Base-by-base conservation (phyloP, 2,888 invertebrate species). In the Dorcus hopei region DNA sequence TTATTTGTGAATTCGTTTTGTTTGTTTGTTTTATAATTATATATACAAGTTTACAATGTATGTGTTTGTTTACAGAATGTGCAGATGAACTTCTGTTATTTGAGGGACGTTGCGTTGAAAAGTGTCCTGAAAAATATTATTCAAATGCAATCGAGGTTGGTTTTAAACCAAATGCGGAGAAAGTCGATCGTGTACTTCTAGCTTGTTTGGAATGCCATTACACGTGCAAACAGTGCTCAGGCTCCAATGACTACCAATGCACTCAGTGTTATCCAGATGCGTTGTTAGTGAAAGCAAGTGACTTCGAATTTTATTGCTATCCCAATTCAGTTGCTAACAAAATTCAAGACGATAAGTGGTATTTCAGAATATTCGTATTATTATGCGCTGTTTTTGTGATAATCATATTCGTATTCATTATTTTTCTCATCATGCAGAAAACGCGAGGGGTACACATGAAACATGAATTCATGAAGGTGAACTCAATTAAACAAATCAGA, bases 151-250 rank as follows among this genome's bases (percentile, higher is more conserved):
- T 72, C 54, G 72, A 68, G 48, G 49, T 54, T 43, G 56, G 58
- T 4, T 51, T 42, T 9, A 65, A 62, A 42, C 57, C 49, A 38
- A 61, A 63, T 33, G 61, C 58, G 11, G 70, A 70, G 64, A 66
- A 69, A 53, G 59, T 51, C 48, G 60, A 33, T 49, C 8, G 40
- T 5, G 43, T 50, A 39, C 61, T 59, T 47, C 64, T 57, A 33
- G 52, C 60, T 52, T 91, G 91, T 71, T 77, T 84, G 2, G 78
- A 80, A 38, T 91, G 91, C 73, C 90, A 91, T 77, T 90, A 91
- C 74, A 83, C 87, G n/a, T 91, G 91, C 74, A 81, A 82, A 57
- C 81, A 81, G 8, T 91, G 91, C 71, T 76, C 79, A 6, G 90
- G 90, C 8, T 86, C 89, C 6, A 82, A 83, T 66, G 86, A 87